Percentiles rank a stretch among this genome's conserved stretches.
These are phyloP conservation scores for Lasioglossum calceatum DNA, from an alignment of 2,888 invertebrate species.

Conservation along the genomic window DNA sequence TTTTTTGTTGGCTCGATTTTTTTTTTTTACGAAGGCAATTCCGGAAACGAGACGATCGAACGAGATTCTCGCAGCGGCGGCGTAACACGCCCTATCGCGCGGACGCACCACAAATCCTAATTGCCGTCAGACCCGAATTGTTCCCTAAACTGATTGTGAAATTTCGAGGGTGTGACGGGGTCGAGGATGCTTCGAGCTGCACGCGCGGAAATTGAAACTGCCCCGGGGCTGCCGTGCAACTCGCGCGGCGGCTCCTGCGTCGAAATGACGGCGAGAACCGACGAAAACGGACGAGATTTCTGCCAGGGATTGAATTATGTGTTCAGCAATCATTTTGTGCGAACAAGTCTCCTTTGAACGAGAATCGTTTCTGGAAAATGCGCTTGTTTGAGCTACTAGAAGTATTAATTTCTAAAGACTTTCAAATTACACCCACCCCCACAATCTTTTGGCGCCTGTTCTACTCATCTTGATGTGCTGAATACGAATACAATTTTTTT, in stretches of 20 bases:
- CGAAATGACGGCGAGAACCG: background rate
- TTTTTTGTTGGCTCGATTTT: background rate
- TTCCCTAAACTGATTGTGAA: slow-evolving; percentile 12
- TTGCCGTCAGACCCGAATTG: slow-evolving; percentile 18
- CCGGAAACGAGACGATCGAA: slow-evolving; percentile 1
- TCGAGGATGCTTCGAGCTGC: background rate
- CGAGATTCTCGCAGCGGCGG: background rate
- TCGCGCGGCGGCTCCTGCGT: background rate
- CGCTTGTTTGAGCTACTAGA: no score
- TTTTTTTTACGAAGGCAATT: background rate
- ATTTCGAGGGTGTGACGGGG: background rate
- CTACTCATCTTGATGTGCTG: no score
- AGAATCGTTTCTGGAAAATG: no score
- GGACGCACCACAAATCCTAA: slow-evolving; percentile 17
- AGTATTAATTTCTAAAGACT: no score
- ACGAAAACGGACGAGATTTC: background rate
- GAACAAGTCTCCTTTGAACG: no score
- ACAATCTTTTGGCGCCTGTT: no score
- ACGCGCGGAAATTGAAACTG: slow-evolving; percentile 26
- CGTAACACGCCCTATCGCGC: background rate
- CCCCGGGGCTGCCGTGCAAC: background rate
- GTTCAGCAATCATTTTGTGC: background rate
- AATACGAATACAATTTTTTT: no score
- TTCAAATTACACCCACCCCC: no score
- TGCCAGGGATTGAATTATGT: background rate